phyloP scores from a whole-genome alignment of 2,888 invertebrate species.

The Protula sp. region DNA sequence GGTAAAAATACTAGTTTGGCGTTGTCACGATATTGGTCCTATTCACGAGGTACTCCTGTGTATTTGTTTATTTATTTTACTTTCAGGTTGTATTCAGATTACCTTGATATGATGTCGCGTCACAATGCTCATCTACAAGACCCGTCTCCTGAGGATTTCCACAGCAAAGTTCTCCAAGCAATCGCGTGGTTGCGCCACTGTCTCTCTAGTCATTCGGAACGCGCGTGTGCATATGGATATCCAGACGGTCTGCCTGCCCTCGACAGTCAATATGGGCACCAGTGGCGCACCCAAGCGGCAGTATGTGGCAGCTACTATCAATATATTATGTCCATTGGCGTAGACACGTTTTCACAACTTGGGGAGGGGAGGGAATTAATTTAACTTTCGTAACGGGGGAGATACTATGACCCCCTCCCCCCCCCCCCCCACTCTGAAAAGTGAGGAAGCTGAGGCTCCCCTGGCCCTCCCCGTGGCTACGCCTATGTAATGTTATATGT shows the following conservation, averaged over 20 bases:
- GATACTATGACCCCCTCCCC: no score
- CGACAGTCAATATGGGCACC: background rate
- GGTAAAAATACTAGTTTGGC: background rate
- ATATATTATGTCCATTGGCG: no score
- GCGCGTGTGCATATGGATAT: background rate
- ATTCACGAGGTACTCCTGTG: no score
- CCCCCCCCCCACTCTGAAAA: no score
- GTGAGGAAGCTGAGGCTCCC: no score
- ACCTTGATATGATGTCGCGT: background rate
- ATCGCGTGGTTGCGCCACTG: background rate
- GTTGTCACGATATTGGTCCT: background rate
- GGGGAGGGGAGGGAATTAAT: no score
- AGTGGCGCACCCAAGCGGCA: background rate
- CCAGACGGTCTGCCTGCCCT: background rate
- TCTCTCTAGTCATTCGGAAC: background rate
- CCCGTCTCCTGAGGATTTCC: background rate
- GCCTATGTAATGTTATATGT: no score
- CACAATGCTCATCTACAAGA: background rate
- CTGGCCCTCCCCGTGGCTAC: no score
- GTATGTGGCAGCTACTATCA: conserved; percentile 27
- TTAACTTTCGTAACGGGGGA: no score
- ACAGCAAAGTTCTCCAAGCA: background rate
- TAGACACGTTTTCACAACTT: no score
- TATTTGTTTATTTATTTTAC: no score
- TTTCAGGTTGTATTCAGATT: background rate